Base-by-base conservation (phyloP, 2,113 vertebrate genomes). In the Climacteris rufus region DNA sequence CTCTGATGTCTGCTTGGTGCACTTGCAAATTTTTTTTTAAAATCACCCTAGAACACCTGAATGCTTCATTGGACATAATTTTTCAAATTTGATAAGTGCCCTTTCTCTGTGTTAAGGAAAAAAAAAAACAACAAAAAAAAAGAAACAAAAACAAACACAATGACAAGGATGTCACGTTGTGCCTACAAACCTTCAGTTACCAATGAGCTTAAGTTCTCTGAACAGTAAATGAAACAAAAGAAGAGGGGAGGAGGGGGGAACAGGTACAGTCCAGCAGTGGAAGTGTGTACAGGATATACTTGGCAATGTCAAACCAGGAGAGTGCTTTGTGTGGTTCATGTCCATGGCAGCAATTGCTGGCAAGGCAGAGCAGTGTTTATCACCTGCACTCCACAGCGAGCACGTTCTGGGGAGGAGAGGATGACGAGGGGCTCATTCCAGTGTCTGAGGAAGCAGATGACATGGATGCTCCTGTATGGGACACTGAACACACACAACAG, bases 331-430 rank as follows among this genome's bases (percentile, higher is more conserved):
- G 98, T 95, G 98, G 98, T 97, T 95, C 95, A 91, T 95, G 98
- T 98, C 98, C 98, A 97, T 97, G 97, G 98, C 98, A 98, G 98
- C 98, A 74, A 95, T n/a, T 97, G 98, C 98, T 98, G 98, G 95
- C 96, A 97, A 97, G 97, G 98, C 97, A 96, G 96, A 94, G 95
- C 68, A 96, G 97, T 45, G 91, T 97, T 92, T 97, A 99, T 99
- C 99, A 99, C 99, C 99, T 99, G 98, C 99, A 99, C 92, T 99
- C 99, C 47, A 99, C 99, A 42, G 99, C 99, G 59, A 99, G 99
- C 53, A 99, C 99, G 52, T 99, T 99, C 97, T 99, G 99, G 49
- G 99, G 98, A 84, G 99, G 99, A 83, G 99, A 99, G 35, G 99
- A 98, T 0, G 99, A 99, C 0, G 99, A 99, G 3, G 99, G 99